Evolutionary conservation across 2,797 vertebrate genomes (phyloP).

Genomic region (Acropternis orthonyx): DNA sequence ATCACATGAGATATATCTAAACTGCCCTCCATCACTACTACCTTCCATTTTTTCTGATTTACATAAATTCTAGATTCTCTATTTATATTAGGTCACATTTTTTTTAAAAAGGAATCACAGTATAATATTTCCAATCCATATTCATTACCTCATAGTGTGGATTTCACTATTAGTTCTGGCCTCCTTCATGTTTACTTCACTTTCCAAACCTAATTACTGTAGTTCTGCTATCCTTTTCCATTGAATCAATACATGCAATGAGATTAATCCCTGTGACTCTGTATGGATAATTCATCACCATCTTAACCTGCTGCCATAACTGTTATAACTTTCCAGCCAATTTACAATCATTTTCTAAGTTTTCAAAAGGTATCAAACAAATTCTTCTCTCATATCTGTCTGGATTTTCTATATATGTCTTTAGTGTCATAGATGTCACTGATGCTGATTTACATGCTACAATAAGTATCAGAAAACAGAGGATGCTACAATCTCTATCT

Average conservation of each 20-base stretch:
- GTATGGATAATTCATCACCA: neutral
- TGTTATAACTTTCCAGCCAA: neutral
- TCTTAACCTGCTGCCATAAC: neutral
- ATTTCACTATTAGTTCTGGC: neutral
- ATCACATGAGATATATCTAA: neutral
- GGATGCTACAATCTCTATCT: neutral
- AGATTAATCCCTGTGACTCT: neutral
- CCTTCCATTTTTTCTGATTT: neutral
- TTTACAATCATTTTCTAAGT: neutral
- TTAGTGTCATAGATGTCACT: neutral
- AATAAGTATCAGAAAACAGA: neutral
- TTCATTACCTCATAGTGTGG: neutral
- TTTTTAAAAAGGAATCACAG: slow-evolving; percentile 56
- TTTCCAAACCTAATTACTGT: neutral
- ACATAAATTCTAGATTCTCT: neutral
- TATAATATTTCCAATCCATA: slow-evolving; percentile 1
- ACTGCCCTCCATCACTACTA: neutral
- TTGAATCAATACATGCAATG: slow-evolving; percentile 5
- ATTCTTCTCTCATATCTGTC: neutral
- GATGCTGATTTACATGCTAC: neutral
- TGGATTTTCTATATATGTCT: neutral
- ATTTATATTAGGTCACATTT: neutral
- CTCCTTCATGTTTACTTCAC: neutral
- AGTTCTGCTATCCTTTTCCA: neutral
- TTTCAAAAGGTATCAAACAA: slow-evolving; percentile 8